Conservation (phyloP, 2,888 invertebrate species). For the Rhyacophila evoluta region DNA sequence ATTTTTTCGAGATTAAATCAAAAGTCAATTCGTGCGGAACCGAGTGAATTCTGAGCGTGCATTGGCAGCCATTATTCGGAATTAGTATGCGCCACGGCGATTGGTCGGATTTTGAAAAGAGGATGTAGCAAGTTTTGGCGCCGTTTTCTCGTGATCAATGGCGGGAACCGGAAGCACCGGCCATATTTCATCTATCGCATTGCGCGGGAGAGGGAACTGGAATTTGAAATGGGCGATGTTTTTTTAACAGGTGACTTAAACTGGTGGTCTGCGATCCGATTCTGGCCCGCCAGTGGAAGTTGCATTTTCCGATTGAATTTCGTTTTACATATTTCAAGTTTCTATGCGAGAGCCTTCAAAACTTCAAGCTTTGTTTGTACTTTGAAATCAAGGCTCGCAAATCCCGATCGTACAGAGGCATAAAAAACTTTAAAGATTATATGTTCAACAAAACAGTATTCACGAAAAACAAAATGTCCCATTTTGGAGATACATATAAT, state of each 20-base stretch:
- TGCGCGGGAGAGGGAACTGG: background rate
- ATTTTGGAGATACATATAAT: no score
- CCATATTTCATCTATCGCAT: slow-evolving; percentile 22
- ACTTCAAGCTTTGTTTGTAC: no score
- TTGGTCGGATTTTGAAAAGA: slow-evolving; percentile 22
- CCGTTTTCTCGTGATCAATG: slow-evolving; percentile 30
- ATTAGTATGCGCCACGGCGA: slow-evolving; percentile 22
- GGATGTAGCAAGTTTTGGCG: slow-evolving; percentile 22
- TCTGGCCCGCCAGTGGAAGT: no score
- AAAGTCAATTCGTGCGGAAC: slow-evolving; percentile 13
- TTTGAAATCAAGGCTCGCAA: no score
- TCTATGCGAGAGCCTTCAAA: no score
- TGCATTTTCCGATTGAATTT: no score
- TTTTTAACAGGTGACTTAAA: background rate
- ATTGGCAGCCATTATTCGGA: slow-evolving; percentile 22
- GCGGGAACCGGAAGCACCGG: slow-evolving; percentile 23
- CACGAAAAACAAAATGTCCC: no score
- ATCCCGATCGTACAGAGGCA: no score
- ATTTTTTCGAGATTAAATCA: slow-evolving; percentile 14
- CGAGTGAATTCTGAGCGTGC: slow-evolving; percentile 18
- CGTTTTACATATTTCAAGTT: no score
- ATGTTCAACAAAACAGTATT: no score
- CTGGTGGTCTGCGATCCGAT: background rate
- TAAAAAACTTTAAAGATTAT: no score
- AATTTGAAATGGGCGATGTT: background rate